Evolutionary conservation across 2,888 invertebrate species (phyloP).

Genomic region (Drosophila eohydei): DNA sequence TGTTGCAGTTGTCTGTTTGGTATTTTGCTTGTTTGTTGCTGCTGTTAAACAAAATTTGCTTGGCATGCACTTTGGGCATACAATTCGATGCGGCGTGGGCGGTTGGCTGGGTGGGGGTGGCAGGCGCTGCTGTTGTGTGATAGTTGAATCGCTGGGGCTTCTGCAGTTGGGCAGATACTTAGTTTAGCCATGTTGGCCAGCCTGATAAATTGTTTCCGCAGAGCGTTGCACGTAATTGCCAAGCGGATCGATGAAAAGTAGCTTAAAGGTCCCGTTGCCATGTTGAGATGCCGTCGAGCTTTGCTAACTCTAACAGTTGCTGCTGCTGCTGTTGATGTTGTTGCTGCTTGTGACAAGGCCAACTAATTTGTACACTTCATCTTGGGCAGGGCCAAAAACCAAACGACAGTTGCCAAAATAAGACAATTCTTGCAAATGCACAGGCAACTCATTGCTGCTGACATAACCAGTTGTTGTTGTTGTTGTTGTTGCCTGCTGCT

Average conservation of each 20-base stretch:
- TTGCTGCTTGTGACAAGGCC: slow-evolving; percentile 62
- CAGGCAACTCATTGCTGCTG: slow-evolving; percentile 42
- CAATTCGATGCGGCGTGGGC: slow-evolving; percentile 39
- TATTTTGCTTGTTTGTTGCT: slow-evolving; percentile 56
- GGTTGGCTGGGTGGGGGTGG: neutral
- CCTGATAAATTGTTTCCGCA: slow-evolving; percentile 77
- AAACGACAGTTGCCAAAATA: slow-evolving; percentile 80
- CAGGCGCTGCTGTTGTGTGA: neutral
- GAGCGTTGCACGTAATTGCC: slow-evolving; percentile 75
- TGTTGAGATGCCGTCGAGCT: slow-evolving; percentile 39
- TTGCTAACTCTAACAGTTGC: slow-evolving; percentile 13
- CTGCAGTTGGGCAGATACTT: slow-evolving; percentile 40
- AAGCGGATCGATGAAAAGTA: slow-evolving; percentile 74
- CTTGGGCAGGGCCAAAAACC: slow-evolving; percentile 55
- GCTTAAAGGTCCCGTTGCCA: slow-evolving; percentile 60
- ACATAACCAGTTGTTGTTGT: neutral
- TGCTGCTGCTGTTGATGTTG: slow-evolving; percentile 25
- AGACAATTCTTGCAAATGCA: slow-evolving; percentile 68
- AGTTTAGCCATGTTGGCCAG: slow-evolving; percentile 70
- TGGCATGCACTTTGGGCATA: slow-evolving; percentile 76
- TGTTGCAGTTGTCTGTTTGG: neutral
- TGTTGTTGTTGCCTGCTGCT: slow-evolving; percentile 16
- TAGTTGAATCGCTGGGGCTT: slow-evolving; percentile 9
- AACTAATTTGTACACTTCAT: slow-evolving; percentile 80
- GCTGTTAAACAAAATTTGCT: slow-evolving; percentile 68